Base-by-base conservation (phyloP, 2,888 invertebrate genomes). In the Theretra japonica region DNA sequence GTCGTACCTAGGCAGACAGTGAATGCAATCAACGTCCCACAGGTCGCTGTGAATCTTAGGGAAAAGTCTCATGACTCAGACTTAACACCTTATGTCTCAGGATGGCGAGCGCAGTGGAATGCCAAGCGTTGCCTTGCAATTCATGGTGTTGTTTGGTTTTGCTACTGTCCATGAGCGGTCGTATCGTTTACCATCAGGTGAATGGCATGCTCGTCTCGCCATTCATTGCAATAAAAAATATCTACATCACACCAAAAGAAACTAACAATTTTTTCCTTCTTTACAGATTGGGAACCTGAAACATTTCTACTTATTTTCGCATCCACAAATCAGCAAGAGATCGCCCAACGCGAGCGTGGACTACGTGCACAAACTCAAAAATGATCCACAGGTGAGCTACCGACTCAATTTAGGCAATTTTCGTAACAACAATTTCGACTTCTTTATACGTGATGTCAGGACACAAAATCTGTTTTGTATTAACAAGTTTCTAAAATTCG, bases 241-340 rank as follows among this genome's bases (percentile, higher is more conserved):
- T n/a, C n/a, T n/a, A n/a, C n/a, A n/a, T n/a, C n/a, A 50, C 19
- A 50, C 23, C 58, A 21, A 69, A 70, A 73, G 58, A n/a, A 70
- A 72, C 62, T 76, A 72, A 73, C 6, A 19, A 69, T 62, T n/a
- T 70, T 77, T 78, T 80, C 73, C 77, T 85, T 87, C 76, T 84
- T 91, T 89, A 41, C 93, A 94, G 94, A 94, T 94, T 81, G 94
- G 94, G 69, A 90, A 86, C 81, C 79, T 94, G 79, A 91, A 89
- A 76, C 81, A 93, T 75, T 94, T 88, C 78, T 94, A 85, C 79
- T 79, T 94, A 71, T 81, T 94, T 76, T 93, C 93, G 75, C 94
- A 94, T 75, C 92, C 94, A 41, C 90, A 90, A 76, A 82, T 94
- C 77, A 92, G 89, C 76, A 94, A 94, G 76, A 87, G 94, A 75